A percentile compares a stretch with the other conserved stretches of the same genome.
Conservation (phyloP, 2,797 vertebrate genomes). For the Pangasius macronema region DNA sequence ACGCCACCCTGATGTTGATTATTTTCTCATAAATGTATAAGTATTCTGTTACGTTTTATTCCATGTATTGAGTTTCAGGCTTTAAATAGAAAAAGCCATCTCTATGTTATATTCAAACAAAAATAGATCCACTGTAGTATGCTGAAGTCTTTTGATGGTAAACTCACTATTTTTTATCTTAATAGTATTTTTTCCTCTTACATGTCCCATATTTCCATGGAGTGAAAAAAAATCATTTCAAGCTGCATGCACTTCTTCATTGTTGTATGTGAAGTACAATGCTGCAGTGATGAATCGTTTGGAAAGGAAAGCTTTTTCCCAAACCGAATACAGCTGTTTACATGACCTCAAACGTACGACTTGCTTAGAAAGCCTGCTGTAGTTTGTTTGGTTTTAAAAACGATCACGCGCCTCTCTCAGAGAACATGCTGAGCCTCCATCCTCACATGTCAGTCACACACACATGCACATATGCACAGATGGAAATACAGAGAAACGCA, state of each 20-base stretch:
- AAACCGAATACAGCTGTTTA: constrained; percentile 54
- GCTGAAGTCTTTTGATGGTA: constrained; percentile 23
- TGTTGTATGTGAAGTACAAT: constrained; percentile 32
- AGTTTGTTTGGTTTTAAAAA: constrained; percentile 32
- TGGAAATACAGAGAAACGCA: constrained; percentile 20
- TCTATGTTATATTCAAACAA: constrained; percentile 6
- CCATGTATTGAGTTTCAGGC: not conserved
- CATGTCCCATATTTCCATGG: constrained; percentile 35
- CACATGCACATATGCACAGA: constrained; percentile 30
- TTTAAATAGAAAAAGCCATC: not conserved
- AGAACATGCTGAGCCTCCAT: constrained; percentile 28
- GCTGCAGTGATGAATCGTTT: constrained; percentile 46
- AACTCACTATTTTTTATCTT: constrained; percentile 31
- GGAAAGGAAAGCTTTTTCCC: constrained; percentile 30
- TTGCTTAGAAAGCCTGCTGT: constrained; percentile 40
- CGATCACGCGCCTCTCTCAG: constrained; percentile 1
- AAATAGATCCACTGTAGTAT: constrained; percentile 10
- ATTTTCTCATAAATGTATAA: not conserved
- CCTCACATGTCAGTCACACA: constrained; percentile 16
- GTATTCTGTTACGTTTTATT: not conserved
- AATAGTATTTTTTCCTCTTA: not conserved
- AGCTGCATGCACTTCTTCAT: constrained; percentile 48
- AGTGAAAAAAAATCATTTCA: constrained; percentile 44
- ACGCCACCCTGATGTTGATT: not conserved
- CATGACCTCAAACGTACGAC: constrained; percentile 45